These are phyloP conservation scores for mouse (Mus musculus) DNA, from an alignment of 2,113 vertebrate genomes.

Conservation along the genomic window GRCm39 chr16:27447501-27448000, in stretches of 20 bases:
- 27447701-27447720: conserved; percentile 4
- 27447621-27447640: conserved; percentile 14
- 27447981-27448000: neutral
- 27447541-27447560: too few relatives aligned
- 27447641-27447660: neutral
- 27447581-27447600: too few relatives aligned
- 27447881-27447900: neutral
- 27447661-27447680: neutral
- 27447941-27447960: neutral
- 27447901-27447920: neutral
- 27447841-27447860: neutral
- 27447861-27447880: neutral
- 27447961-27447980: neutral
- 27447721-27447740: neutral
- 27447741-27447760: neutral
- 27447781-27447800: neutral
- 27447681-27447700: neutral
- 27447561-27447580: too few relatives aligned
- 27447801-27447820: neutral
- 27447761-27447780: neutral
- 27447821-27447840: neutral
- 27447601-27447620: too few relatives aligned
- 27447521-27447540: too few relatives aligned
- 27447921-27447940: neutral
- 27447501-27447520: too few relatives aligned